Conservation (phyloP, 2,797 vertebrate species). For the Phyllotis vaccarum region DNA sequence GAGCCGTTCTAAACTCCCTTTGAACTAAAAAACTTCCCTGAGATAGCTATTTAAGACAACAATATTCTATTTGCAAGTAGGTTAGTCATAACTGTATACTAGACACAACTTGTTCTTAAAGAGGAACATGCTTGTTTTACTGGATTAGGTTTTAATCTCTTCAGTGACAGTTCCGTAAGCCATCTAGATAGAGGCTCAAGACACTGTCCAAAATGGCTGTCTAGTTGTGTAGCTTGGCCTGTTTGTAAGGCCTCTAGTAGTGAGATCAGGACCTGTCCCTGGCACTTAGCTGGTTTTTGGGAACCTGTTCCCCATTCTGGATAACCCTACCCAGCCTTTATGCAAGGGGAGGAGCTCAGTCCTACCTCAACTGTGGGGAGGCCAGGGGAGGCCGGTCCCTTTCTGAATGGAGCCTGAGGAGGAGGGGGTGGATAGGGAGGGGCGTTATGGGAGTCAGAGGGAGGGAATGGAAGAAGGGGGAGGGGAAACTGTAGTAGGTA, state of each 20-base stretch:
- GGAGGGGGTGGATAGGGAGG: background rate
- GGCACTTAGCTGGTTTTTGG: background rate
- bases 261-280: background rate
- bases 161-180: background rate
- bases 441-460: background rate
- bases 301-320: background rate
- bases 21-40: background rate
- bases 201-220: background rate
- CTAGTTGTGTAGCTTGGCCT: background rate
- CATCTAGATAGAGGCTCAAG: background rate
- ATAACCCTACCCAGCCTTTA: background rate
- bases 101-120: conserved; percentile 6
- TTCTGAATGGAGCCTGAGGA: background rate
- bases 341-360: background rate
- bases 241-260: background rate
- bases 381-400: background rate
- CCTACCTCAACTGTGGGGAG: background rate
- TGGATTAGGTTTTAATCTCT: conserved; percentile 30
- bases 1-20: background rate
- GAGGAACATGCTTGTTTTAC: background rate
- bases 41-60: background rate
- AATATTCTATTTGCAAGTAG: background rate
- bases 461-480: background rate
- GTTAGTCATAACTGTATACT: background rate
- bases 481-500: background rate